Percentiles rank a stretch among this genome's conserved stretches.
Evolutionary conservation across 2,113 vertebrate genomes (phyloP).

Genomic region (Prionailurus bengalensis): DNA sequence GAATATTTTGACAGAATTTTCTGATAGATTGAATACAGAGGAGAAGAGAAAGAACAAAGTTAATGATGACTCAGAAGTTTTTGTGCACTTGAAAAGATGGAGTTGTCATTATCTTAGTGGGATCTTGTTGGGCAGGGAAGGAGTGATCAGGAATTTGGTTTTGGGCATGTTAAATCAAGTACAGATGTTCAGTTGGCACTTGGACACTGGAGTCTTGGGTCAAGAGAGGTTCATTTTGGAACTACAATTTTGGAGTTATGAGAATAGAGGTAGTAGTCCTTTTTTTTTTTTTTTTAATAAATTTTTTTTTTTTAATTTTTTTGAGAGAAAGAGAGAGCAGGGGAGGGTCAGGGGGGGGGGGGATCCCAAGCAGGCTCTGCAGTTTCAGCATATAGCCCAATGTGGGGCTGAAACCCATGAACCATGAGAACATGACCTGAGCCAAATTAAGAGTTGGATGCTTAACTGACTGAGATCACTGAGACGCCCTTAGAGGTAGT

Average conservation of each 20-base stretch:
- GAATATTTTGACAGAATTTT: slow-evolving; percentile 7
- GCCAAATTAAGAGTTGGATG: no score
- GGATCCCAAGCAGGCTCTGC: no score
- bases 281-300: not conserved
- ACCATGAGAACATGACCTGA: no score
- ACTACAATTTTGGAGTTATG: not conserved
- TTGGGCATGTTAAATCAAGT: not conserved
- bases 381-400: no score
- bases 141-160: not conserved
- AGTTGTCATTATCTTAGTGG: not conserved
- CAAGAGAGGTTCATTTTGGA: not conserved
- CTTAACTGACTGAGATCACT: no score
- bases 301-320: no score
- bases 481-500: not conserved
- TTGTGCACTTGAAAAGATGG: not conserved
- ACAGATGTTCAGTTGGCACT: not conserved
- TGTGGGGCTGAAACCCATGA: no score
- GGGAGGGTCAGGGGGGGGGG: no score
- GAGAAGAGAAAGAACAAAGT: not conserved
- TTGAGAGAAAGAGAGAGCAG: no score
- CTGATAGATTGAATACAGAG: not conserved
- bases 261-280: not conserved
- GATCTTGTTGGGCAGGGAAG: not conserved
- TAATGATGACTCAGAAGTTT: not conserved
- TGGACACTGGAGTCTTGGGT: not conserved